Evolutionary conservation across 2,113 vertebrate genomes (phyloP).

Genomic region (Phoenicopterus ruber): DNA sequence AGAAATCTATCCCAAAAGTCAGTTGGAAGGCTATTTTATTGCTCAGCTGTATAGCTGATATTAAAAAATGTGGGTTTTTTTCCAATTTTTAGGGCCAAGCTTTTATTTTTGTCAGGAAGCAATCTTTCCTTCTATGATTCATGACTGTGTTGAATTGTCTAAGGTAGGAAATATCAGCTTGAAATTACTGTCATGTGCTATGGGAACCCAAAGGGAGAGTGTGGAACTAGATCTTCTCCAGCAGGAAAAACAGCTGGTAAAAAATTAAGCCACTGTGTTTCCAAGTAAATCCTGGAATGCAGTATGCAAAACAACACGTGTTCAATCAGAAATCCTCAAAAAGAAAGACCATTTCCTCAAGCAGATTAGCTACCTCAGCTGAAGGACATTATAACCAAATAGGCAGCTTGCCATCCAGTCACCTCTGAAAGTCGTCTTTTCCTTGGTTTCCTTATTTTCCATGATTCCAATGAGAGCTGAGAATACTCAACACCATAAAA

Average conservation of each 20-base stretch:
- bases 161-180: constrained; percentile 17
- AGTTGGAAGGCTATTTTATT: background rate
- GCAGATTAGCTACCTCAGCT: background rate
- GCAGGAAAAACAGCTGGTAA: constrained; percentile 49
- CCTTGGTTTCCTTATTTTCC: background rate
- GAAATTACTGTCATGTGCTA: constrained; percentile 16
- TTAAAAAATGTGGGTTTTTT: background rate
- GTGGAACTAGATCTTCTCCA: background rate
- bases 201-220: background rate
- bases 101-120: background rate
- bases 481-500: background rate
- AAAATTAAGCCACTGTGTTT: constrained; percentile 24
- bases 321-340: constrained; percentile 47
- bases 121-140: background rate
- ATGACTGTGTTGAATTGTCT: background rate
- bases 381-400: background rate
- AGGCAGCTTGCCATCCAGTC: background rate
- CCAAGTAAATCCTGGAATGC: constrained; percentile 55
- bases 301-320: constrained; percentile 40
- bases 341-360: background rate
- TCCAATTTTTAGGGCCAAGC: background rate
- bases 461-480: background rate
- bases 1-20: background rate
- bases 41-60: background rate
- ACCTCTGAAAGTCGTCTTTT: background rate